Base-by-base conservation (phyloP, 2,797 vertebrate genomes). In the Protosalanx chinensis region DNA sequence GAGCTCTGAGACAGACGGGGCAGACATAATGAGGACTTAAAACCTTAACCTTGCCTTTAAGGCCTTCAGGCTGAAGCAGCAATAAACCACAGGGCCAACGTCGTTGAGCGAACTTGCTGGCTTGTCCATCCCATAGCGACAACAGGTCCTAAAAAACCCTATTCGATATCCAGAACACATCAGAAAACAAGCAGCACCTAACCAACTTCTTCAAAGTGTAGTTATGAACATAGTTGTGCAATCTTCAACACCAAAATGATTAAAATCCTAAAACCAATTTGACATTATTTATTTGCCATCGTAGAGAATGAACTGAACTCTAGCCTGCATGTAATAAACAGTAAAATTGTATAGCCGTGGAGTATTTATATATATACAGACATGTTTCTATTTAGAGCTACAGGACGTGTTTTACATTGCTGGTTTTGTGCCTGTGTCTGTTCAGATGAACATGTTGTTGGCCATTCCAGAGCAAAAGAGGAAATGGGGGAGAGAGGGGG, bases 21-120 rank as follows among this genome's bases (percentile, higher is more conserved):
- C 80, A 76, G 61, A 88, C 90, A 87, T 90, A 90, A 91, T 91
- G 90, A 91, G 87, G 87, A 90, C 87, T 87, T 91, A 86, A 90
- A 90, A 89, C 89, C 89, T 90, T 90, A 89, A 90, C 87, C 88
- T 89, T 86, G 90, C 86, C 88, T 88, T 84, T 70, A 86, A 88
- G 85, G 88, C 81, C 82, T 73, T 78, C 20, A 83, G 87, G 89
- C 89, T 88, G 88, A 89, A 83, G 85, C 73, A 82, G 88, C 86
- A 88, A 85, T 90, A 89, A 69, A 60, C 5, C 51, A 69, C 56
- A 23, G 20, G 61, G 27, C 10, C 15, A 15, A n/a, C 4, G 51
- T 56, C 18, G 4, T 56, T 4, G 18, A 56, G 51, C 15, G 10
- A 56, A 67, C 46, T 23, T 30, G 5, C 23, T 66, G 41, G 46